Evolutionary conservation across 2,888 invertebrate species (phyloP).

Genomic region (Acleris laterana): DNA sequence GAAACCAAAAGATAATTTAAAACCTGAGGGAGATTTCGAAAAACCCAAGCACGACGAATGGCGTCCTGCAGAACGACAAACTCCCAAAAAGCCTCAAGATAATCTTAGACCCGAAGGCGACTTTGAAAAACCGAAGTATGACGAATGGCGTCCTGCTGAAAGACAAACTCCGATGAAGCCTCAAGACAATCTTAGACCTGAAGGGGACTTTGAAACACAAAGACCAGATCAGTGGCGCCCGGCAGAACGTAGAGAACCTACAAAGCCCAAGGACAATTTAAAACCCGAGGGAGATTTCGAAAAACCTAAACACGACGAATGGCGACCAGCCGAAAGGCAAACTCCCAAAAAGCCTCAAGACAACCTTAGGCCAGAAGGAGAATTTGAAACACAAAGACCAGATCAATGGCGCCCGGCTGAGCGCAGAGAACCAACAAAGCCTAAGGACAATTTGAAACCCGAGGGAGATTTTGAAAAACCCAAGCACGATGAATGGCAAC

Average conservation of each 20-base stretch:
- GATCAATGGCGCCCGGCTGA: conserved; percentile 70
- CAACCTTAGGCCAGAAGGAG: conserved; percentile 81
- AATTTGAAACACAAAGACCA: conserved; percentile 68
- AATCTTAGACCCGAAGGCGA: conserved; percentile 81
- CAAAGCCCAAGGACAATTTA: conserved; percentile 80
- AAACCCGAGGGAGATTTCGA: conserved; percentile 78
- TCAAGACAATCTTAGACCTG: conserved; percentile 80
- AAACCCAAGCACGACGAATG: conserved; percentile 61
- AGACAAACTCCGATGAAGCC: conserved; percentile 62
- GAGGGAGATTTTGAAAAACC: conserved; percentile 53
- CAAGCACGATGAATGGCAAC: conserved; percentile 52
- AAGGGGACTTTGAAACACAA: conserved; percentile 79
- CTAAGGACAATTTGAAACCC: conserved; percentile 49
- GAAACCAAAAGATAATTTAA: conserved; percentile 77
- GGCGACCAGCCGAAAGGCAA: conserved; percentile 66
- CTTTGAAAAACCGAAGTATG: conserved; percentile 60
- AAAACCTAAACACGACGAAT: conserved; percentile 58
- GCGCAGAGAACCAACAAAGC: too few species aligned
- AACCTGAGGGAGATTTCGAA: conserved; percentile 82
- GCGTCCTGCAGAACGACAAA: conserved; percentile 75
- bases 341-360: conserved; percentile 72
- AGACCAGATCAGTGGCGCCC: conserved; percentile 68
- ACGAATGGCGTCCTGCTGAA: conserved; percentile 70
- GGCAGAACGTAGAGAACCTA: conserved; percentile 75
- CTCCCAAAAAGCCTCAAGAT: conserved; percentile 76